phyloP scores from a whole-genome alignment of 2,113 vertebrate species.

The Oxyruncus cristatus region DNA sequence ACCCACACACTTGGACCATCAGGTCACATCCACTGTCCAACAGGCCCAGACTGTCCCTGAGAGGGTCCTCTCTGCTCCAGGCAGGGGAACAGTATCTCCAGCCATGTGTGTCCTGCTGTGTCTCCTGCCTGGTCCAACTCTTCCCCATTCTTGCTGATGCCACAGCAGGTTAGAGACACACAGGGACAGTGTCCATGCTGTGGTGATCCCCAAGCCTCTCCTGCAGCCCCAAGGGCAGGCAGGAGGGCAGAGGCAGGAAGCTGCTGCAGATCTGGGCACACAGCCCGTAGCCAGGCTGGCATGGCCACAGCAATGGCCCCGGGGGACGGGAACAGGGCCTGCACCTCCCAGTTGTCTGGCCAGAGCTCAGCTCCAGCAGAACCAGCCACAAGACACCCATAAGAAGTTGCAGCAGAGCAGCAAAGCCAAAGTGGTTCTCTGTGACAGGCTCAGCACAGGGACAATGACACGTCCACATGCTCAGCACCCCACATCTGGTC shows the following conservation, averaged over 20 bases:
- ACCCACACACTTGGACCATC: background rate
- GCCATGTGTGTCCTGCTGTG: background rate
- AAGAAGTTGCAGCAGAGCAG: background rate
- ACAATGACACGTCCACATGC: accelerated
- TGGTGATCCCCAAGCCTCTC: background rate
- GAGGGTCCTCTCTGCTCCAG: background rate
- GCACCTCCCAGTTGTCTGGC: accelerated
- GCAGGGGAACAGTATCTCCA: background rate
- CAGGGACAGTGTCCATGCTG: background rate
- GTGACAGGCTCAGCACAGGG: background rate
- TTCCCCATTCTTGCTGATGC: background rate
- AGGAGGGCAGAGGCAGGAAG: background rate
- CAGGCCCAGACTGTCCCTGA: background rate
- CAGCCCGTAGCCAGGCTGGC: background rate
- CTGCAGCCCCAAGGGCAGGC: background rate
- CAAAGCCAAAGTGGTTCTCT: background rate
- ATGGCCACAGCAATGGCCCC: accelerated
- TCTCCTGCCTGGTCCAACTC: background rate
- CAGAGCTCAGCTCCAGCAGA: background rate
- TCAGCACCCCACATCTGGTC: background rate
- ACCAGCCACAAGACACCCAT: background rate
- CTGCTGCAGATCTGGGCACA: background rate
- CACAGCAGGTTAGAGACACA: background rate
- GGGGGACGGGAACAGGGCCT: background rate
- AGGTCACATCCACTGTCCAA: background rate